Base-by-base conservation (phyloP, 2,797 vertebrate genomes). In the Babyrousa celebensis region DNA sequence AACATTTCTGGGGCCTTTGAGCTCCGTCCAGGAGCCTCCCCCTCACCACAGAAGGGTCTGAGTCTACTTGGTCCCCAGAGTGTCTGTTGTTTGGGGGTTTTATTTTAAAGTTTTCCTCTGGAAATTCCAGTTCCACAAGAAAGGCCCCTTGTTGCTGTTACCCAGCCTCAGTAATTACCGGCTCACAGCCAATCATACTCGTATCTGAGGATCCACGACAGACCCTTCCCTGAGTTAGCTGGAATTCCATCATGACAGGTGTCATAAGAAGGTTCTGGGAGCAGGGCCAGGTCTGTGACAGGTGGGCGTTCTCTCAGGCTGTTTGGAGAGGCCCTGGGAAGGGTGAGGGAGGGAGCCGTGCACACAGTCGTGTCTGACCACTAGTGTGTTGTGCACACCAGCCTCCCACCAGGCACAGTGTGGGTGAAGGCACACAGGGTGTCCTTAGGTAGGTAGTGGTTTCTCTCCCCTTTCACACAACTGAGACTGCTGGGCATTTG, bases 331-430 rank as follows among this genome's bases (percentile, higher is more conserved):
- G 79, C 21, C 25, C 16, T 1, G 52, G 20, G 15, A 56, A 79
- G 48, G 40, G 52, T 21, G 2, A 0, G 20, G 2, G 32, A 68
- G 68, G n/a, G 23, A 11, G 12, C 25, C 12, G 1, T 27, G 32
- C 23, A 15, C 6, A 5, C 0, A 0, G 5, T 17, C 4, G n/a
- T 56, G 21, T 43, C 40, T 54, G 15, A 15, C 36, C 3, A 0
- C 21, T n/a, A 18, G 20, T 70, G 56, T 6, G n/a, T 8, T 27
- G 12, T 56, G 63, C 52, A 1, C 1, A 12, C 15, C 10, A 14
- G 27, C 48, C 29, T 74, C 12, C 14, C 9, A 3, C 29, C 54
- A 40, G 60, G 52, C 6, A 4, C 7, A 70, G 48, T 27, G 0
- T 0, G 18, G 43, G 48, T 20, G 5, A 79, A 20, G 60, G 74